Evolutionary conservation across 2,888 invertebrate genomes (phyloP).

Genomic region (Poecilus cupreus): DNA sequence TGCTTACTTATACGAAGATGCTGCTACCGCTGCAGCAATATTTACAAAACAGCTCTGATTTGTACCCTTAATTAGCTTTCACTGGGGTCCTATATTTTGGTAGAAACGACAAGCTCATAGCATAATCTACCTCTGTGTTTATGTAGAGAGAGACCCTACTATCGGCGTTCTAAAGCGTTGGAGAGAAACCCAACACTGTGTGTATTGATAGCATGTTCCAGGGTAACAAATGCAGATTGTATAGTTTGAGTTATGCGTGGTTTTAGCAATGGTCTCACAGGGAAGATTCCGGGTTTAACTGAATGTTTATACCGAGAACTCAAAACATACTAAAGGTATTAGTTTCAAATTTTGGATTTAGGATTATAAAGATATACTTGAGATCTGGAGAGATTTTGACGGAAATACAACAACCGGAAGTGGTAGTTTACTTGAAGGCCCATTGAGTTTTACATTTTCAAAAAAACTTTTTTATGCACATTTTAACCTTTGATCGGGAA

Average conservation of each 20-base stretch:
- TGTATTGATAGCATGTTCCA: constrained; percentile 19
- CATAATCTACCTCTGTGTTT: not conserved
- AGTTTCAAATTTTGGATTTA: too few species aligned
- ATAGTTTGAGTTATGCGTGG: constrained; percentile 29
- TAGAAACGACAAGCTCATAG: not conserved
- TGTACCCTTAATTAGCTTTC: constrained; percentile 38
- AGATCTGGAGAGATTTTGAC: too few species aligned
- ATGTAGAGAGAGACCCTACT: not conserved
- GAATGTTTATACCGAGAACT: too few species aligned
- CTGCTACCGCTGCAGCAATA: too few species aligned
- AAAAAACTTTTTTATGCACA: too few species aligned
- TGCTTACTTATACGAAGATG: too few species aligned
- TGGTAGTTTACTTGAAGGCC: too few species aligned
- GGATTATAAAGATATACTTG: too few species aligned
- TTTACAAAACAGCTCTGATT: constrained; percentile 27
- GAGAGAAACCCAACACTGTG: not conserved
- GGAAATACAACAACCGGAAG: too few species aligned
- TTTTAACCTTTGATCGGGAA: too few species aligned
- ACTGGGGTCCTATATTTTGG: constrained; percentile 7
- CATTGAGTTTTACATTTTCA: too few species aligned
- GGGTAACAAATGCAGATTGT: constrained; percentile 34
- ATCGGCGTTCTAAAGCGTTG: not conserved
- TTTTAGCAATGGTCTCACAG: not conserved
- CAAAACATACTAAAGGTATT: too few species aligned
- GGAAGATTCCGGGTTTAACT: not conserved